phyloP scores from a whole-genome alignment of 2,888 invertebrate genomes.

The Abscondita cerata region DNA sequence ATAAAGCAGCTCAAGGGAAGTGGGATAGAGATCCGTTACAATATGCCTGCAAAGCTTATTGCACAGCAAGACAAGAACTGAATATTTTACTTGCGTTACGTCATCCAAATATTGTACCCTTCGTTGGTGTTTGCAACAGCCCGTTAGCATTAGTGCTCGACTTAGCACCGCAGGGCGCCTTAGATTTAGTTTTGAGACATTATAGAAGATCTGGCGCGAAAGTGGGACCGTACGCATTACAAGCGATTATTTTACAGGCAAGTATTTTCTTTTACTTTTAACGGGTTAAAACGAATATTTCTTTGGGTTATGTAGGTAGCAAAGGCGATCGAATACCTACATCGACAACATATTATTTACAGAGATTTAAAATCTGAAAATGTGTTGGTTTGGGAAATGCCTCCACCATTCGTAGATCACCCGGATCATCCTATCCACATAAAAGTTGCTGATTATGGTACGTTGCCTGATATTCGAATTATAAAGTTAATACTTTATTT shows the following conservation, averaged over 20 bases:
- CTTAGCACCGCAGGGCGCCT: constrained; percentile 90
- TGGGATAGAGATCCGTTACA: constrained; percentile 94
- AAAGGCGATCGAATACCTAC: constrained; percentile 94
- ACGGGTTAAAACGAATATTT: neutral
- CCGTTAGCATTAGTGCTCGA: constrained; percentile 90
- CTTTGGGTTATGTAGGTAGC: constrained; percentile 71
- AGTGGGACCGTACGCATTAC: constrained; percentile 80
- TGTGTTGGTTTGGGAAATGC: constrained; percentile 97
- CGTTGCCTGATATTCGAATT: constrained; percentile 10
- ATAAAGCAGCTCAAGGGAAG: constrained; percentile 71
- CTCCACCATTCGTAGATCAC: constrained; percentile 75
- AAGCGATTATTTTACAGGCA: constrained; percentile 85
- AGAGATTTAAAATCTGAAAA: constrained; percentile 95
- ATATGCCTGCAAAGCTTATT: constrained; percentile 95
- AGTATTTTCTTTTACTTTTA: constrained; percentile 11
- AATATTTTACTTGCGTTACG: constrained; percentile 83
- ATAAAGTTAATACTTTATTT: neutral
- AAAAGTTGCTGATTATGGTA: constrained; percentile 95
- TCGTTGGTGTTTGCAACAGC: constrained; percentile 87
- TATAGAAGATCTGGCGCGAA: constrained; percentile 86
- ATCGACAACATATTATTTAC: constrained; percentile 92
- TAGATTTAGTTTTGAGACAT: constrained; percentile 83
- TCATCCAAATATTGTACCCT: constrained; percentile 91
- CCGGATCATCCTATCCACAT: constrained; percentile 79
- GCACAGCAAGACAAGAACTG: constrained; percentile 93